These are phyloP conservation scores for Anagrus nilaparvatae DNA, from an alignment of 1,140 invertebrate genomes.

Conservation along the genomic window DNA sequence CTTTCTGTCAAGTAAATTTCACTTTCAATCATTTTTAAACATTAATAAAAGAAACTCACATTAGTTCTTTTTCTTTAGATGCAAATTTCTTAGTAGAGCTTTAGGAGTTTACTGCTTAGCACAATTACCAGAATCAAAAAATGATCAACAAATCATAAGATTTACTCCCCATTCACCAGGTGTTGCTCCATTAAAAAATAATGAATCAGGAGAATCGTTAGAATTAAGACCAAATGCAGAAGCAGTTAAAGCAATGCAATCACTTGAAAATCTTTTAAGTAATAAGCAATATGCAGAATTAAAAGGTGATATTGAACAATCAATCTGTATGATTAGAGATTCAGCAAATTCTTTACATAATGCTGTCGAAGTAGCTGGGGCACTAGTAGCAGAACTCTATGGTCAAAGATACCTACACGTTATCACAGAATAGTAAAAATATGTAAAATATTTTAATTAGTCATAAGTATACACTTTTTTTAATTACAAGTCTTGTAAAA, in stretches of 20 bases:
- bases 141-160: conserved; percentile 24
- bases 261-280: conserved; percentile 33
- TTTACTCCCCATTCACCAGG: conserved; percentile 31
- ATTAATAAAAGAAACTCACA: not conserved
- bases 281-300: conserved; percentile 41
- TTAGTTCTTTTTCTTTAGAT: conserved; percentile 25
- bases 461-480: too few species aligned
- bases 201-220: conserved; percentile 18
- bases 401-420: conserved; percentile 37
- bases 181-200: conserved; percentile 22
- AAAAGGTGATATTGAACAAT: conserved; percentile 36
- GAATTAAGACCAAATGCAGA: conserved; percentile 38
- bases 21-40: not conserved
- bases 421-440: conserved; percentile 33
- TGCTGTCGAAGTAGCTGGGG: conserved; percentile 29
- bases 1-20: conserved; percentile 43
- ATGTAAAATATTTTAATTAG: too few species aligned
- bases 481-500: too few species aligned
- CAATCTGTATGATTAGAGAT: conserved; percentile 38
- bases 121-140: conserved; percentile 41
- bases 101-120: conserved; percentile 38
- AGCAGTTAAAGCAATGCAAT: conserved; percentile 38
- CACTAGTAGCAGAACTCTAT: conserved; percentile 35
- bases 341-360: conserved; percentile 43
- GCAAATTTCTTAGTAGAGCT: conserved; percentile 38